These are phyloP conservation scores for Siderastrea siderea DNA, from an alignment of 92 coral and sea anemone genomes.

Conservation along the genomic window DNA sequence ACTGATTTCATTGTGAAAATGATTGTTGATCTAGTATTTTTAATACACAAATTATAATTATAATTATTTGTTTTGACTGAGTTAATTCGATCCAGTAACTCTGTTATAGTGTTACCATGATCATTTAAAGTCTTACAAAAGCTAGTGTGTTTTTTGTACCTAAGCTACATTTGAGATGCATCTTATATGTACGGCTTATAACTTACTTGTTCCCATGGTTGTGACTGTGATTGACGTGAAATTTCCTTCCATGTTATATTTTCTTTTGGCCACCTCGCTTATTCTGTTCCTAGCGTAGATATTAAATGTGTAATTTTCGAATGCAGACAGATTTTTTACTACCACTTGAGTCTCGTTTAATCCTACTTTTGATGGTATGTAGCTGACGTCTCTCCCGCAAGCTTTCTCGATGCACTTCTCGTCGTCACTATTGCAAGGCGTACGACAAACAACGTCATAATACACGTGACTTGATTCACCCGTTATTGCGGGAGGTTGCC, in stretches of 20 bases:
- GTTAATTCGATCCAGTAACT: too few species aligned
- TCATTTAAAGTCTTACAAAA: too few species aligned
- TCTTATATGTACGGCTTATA: too few species aligned
- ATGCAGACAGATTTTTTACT: slow-evolving; percentile 32
- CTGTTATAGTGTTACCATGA: too few species aligned
- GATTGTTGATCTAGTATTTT: too few species aligned
- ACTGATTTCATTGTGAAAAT: too few species aligned
- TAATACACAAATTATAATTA: too few species aligned
- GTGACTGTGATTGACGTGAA: background rate
- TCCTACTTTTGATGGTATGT: slow-evolving; percentile 36
- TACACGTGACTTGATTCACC: slow-evolving; percentile 2
- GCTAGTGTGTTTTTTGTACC: too few species aligned
- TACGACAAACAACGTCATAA: slow-evolving; percentile 25
- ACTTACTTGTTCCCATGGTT: slow-evolving; percentile 22
- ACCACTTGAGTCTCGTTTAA: slow-evolving; percentile 49
- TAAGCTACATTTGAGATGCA: too few species aligned
- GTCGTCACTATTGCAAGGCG: slow-evolving; percentile 37
- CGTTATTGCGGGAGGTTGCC: slow-evolving; percentile 17
- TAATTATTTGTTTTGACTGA: too few species aligned
- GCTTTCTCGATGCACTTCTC: slow-evolving; percentile 58
- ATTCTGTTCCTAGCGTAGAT: slow-evolving; percentile 74
- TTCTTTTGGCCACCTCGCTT: slow-evolving; percentile 45
- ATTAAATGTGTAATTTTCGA: slow-evolving; percentile 63
- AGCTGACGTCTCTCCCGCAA: slow-evolving; percentile 54
- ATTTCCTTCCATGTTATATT: background rate